Conservation (phyloP, 64 coral and sea anemone species). For the Montipora cactus region DNA sequence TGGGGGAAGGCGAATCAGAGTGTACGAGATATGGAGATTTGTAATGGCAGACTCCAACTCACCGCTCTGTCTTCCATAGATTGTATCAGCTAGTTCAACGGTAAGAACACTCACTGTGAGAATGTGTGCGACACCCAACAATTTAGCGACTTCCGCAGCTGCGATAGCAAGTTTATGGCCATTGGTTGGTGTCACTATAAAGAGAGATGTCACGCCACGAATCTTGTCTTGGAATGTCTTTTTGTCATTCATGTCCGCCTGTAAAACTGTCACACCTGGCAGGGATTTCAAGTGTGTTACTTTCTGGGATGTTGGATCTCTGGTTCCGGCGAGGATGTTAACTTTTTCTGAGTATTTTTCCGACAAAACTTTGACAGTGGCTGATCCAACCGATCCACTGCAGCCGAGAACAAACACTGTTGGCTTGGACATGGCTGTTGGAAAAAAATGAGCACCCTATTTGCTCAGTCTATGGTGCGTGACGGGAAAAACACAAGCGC, state of each 20-base stretch:
- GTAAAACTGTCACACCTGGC: conserved; percentile 44
- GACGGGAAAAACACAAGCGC: too few relatives aligned
- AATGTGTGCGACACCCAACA: conserved; percentile 37
- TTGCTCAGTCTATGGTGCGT: too few relatives aligned
- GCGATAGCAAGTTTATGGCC: conserved; percentile 8
- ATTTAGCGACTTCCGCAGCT: conserved; percentile 47
- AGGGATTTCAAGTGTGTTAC: background rate
- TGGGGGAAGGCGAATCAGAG: conserved; percentile 41
- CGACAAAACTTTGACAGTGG: conserved; percentile 51
- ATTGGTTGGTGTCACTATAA: conserved; percentile 58
- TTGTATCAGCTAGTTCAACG: background rate
- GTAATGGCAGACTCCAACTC: conserved; percentile 37
- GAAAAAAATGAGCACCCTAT: too few relatives aligned
- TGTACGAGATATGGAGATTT: conserved; percentile 30
- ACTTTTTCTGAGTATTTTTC: conserved; percentile 23
- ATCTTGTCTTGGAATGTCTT: conserved; percentile 8
- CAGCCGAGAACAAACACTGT: conserved; percentile 55
- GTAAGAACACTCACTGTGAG: conserved; percentile 15
- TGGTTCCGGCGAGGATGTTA: conserved; percentile 42
- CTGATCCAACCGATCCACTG: conserved; percentile 43
- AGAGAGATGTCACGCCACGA: conserved; percentile 26
- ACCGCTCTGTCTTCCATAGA: conserved; percentile 46
- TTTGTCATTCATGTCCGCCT: conserved; percentile 47
- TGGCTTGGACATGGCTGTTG: conserved; percentile 20
- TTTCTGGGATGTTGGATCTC: conserved; percentile 12